A percentile compares a stretch with the other conserved stretches of the same genome.
These are phyloP conservation scores for Cossypha caffra DNA, from an alignment of 2,797 vertebrate species.

Conservation along the genomic window DNA sequence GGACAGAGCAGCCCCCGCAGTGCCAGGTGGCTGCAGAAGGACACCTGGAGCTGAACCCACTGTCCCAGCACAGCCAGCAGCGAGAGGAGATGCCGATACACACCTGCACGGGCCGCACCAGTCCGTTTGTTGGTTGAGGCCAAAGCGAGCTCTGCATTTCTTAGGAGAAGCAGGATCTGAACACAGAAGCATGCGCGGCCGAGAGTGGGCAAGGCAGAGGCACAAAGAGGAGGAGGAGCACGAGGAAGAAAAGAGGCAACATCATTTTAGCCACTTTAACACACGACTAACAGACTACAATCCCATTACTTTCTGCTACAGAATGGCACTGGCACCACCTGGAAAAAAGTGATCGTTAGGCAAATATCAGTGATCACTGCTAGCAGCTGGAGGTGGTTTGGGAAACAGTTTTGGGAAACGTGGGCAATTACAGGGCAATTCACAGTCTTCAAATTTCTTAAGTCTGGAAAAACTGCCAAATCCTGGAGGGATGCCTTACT, in stretches of 20 bases:
- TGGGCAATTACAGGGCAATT: neutral
- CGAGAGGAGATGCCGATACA: conserved; percentile 81
- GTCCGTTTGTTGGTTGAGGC: conserved; percentile 99
- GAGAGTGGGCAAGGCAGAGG: conserved; percentile 76
- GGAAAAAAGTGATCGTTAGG: conserved; percentile 40
- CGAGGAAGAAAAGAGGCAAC: conserved; percentile 82
- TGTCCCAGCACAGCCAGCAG: conserved; percentile 48
- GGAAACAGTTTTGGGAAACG: neutral
- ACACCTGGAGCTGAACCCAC: neutral
- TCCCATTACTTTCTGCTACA: neutral
- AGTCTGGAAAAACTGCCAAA: neutral
- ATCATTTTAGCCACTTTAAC: conserved; percentile 74
- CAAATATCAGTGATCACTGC: neutral
- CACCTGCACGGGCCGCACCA: conserved; percentile 99
- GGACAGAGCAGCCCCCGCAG: neutral
- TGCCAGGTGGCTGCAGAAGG: neutral
- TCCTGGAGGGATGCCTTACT: neutral
- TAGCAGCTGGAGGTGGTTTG: neutral
- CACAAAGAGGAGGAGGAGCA: conserved; percentile 68
- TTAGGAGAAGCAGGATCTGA: conserved; percentile 99
- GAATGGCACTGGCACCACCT: neutral
- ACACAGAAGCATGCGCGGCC: conserved; percentile 87
- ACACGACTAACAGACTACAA: conserved; percentile 26
- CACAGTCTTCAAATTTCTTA: neutral
- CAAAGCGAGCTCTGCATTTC: conserved; percentile 99